phyloP scores from a whole-genome alignment of 2,888 invertebrate species.

The Hoplodrina blanda region DNA sequence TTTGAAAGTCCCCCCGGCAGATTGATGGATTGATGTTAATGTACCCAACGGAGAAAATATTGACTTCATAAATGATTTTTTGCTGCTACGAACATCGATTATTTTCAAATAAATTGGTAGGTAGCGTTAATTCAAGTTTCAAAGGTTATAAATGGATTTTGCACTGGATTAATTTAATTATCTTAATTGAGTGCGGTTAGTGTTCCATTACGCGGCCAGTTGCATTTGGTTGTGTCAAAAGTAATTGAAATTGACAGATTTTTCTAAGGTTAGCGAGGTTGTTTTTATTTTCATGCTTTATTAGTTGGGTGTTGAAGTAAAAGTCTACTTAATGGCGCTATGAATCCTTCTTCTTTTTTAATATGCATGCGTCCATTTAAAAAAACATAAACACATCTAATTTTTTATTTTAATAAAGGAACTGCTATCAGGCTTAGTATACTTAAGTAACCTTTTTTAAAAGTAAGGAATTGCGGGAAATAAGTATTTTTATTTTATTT shows the following conservation, averaged over 20 bases:
- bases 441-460: too few species aligned
- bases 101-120: slow-evolving; percentile 67
- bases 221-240: slow-evolving; percentile 12
- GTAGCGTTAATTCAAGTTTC: slow-evolving; percentile 65
- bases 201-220: slow-evolving; percentile 28
- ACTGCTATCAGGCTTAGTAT: too few species aligned
- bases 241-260: slow-evolving; percentile 40
- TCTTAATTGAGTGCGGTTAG: slow-evolving; percentile 36
- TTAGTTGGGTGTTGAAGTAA: too few species aligned
- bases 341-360: too few species aligned
- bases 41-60: slow-evolving; percentile 60
- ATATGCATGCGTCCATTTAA: too few species aligned
- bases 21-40: slow-evolving; percentile 75
- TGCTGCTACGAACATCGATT: slow-evolving; percentile 60
- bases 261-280: neutral
- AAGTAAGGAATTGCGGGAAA: too few species aligned
- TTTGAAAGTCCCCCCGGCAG: slow-evolving; percentile 67
- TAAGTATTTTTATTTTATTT: too few species aligned
- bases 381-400: too few species aligned
- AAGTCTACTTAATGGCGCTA: too few species aligned
- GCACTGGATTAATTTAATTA: slow-evolving; percentile 59
- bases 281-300: neutral
- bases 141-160: slow-evolving; percentile 64
- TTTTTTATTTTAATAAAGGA: too few species aligned
- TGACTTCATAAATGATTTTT: slow-evolving; percentile 67